Conservation (phyloP, 2,888 invertebrate species). For the Drosophila macrothrix region DNA sequence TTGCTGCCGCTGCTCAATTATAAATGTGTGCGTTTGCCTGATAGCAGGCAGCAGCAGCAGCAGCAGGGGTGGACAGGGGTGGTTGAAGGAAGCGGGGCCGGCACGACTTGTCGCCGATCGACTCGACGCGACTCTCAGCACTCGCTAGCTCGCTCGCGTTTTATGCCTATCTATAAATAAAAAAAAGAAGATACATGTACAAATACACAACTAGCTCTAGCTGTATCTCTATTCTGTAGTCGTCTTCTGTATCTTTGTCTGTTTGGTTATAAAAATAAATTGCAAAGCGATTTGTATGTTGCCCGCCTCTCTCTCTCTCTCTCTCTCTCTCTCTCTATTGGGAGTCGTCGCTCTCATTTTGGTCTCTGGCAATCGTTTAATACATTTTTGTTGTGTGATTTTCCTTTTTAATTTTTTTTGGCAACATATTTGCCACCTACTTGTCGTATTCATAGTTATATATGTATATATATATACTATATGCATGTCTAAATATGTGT, state of each 20-base stretch:
- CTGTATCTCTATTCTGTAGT: conserved; percentile 29
- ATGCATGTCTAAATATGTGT: conserved; percentile 1
- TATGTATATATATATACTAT: conserved; percentile 5
- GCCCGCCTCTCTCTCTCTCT: conserved; percentile 16
- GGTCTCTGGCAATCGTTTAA: conserved; percentile 67
- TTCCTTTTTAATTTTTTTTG: conserved; percentile 27
- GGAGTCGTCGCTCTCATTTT: conserved; percentile 42
- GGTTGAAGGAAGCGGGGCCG: conserved; percentile 19
- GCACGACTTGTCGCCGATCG: conserved; percentile 63
- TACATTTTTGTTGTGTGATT: conserved; percentile 51
- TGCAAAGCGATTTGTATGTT: conserved; percentile 70
- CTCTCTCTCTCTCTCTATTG: neutral
- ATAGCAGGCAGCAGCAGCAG: conserved; percentile 52
- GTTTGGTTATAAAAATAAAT: conserved; percentile 76
- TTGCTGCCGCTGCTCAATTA: conserved; percentile 50
- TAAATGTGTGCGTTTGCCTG: conserved; percentile 66
- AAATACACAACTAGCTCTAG: conserved; percentile 27
- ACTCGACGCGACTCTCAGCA: conserved; percentile 29
- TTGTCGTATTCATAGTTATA: conserved; percentile 18
- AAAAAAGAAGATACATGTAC: conserved; percentile 36
- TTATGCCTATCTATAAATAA: conserved; percentile 73
- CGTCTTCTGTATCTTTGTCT: conserved; percentile 45
- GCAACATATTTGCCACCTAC: conserved; percentile 40
- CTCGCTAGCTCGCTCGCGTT: conserved; percentile 44
- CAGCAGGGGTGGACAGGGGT: neutral